A percentile compares a stretch with the other conserved stretches of the same genome.
phyloP scores from a whole-genome alignment of 2,113 vertebrate genomes.

The Dicrurus megarhynchus region DNA sequence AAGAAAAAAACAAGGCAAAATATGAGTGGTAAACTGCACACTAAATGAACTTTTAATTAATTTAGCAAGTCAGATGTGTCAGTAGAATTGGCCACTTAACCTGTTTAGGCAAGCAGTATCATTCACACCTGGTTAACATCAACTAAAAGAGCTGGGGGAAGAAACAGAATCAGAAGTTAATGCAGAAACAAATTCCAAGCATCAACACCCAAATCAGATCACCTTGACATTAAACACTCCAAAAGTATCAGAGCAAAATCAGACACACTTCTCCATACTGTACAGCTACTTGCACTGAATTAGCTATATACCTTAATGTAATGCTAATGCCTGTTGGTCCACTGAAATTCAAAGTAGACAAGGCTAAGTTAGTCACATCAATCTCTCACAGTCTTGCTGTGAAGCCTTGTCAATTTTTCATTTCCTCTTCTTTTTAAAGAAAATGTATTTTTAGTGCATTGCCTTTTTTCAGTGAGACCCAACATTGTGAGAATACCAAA shows the following conservation, averaged over 20 bases:
- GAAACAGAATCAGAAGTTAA: not conserved
- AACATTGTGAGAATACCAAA: not conserved
- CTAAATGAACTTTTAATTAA: not conserved
- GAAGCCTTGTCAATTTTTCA: not conserved
- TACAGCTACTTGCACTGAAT: not conserved
- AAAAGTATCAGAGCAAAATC: not conserved
- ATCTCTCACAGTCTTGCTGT: not conserved
- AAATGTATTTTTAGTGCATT: not conserved
- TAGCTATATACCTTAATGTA: not conserved
- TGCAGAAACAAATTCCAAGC: not conserved
- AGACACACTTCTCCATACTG: not conserved
- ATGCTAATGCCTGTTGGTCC: not conserved
- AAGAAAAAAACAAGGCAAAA: not conserved
- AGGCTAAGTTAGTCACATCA: not conserved
- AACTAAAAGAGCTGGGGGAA: not conserved
- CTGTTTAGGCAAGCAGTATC: not conserved
- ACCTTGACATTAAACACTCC: not conserved
- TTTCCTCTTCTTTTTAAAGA: not conserved
- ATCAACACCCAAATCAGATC: not conserved
- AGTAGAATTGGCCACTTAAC: not conserved
- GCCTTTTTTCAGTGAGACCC: fast-evolving
- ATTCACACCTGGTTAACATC: not conserved
- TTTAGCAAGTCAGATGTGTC: not conserved
- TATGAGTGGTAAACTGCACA: not conserved
- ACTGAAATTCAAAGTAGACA: not conserved